phyloP scores from a whole-genome alignment of 2,113 vertebrate genomes.

The Centropus bengalensis region DNA sequence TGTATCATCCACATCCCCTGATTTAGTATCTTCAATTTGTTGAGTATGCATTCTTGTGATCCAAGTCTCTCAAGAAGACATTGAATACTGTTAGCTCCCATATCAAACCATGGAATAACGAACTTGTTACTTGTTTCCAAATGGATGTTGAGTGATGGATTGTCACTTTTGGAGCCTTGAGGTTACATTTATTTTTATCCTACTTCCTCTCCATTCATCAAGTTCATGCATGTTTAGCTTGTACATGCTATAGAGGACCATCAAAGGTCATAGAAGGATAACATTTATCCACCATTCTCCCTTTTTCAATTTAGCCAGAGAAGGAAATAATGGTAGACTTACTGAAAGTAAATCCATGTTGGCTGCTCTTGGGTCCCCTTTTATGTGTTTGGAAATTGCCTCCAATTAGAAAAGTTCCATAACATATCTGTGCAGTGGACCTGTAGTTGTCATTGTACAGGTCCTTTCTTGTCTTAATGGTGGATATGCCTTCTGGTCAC shows the following conservation, averaged over 20 bases:
- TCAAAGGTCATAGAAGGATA: not conserved
- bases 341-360: not conserved
- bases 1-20: fast-evolving
- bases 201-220: not conserved
- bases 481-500: not conserved
- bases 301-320: not conserved
- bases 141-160: not conserved
- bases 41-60: not conserved
- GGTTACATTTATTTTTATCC: not conserved
- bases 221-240: not conserved
- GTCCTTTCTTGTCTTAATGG: not conserved
- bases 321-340: not conserved
- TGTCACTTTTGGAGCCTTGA: not conserved
- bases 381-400: not conserved
- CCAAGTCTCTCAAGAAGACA: not conserved
- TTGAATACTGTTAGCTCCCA: not conserved
- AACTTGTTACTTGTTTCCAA: not conserved
- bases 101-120: not conserved
- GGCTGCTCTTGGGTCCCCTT: not conserved
- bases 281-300: not conserved
- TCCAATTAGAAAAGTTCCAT: not conserved
- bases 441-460: not conserved
- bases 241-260: not conserved
- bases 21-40: not conserved
- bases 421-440: too few species aligned